Conservation (phyloP, 2,113 vertebrate species). For the Upupa epops region DNA sequence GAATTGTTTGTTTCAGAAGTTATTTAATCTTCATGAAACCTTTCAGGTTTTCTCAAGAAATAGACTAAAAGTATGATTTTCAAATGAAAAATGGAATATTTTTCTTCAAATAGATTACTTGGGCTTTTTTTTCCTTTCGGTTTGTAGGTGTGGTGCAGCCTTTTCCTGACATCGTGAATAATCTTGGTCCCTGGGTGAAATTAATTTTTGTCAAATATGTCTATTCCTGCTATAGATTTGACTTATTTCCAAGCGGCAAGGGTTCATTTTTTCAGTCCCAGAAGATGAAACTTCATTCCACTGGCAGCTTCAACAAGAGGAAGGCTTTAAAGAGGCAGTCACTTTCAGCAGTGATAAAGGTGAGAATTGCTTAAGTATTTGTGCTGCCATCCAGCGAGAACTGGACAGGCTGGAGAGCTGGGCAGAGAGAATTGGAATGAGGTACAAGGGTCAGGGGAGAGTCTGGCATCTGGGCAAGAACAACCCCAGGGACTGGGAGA, state of each 20-base stretch:
- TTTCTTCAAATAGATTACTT: background rate
- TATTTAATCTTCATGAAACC: background rate
- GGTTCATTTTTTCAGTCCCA: slow-evolving; percentile 24
- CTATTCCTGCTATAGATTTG: background rate
- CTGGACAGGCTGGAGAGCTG: too few species aligned
- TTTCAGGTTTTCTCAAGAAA: background rate
- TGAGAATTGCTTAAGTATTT: background rate
- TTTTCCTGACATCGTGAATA: slow-evolving; percentile 37
- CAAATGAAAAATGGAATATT: background rate
- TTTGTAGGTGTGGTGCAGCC: background rate
- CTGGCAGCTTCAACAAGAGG: background rate
- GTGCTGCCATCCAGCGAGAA: too few species aligned
- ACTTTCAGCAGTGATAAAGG: background rate
- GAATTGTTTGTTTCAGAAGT: background rate
- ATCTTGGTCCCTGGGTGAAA: background rate
- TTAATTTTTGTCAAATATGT: background rate
- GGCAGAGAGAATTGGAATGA: too few species aligned
- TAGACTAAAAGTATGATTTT: background rate
- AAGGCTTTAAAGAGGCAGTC: background rate
- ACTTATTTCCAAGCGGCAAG: background rate
- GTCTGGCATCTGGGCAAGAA: too few species aligned
- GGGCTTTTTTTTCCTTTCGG: background rate
- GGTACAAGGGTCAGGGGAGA: too few species aligned
- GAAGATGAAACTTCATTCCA: background rate
- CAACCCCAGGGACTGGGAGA: too few species aligned